Evolutionary conservation across 2,888 invertebrate genomes (phyloP), one percentile per base, ranked within the genome.

Genomic region (Eupithecia subumbrata): DNA sequence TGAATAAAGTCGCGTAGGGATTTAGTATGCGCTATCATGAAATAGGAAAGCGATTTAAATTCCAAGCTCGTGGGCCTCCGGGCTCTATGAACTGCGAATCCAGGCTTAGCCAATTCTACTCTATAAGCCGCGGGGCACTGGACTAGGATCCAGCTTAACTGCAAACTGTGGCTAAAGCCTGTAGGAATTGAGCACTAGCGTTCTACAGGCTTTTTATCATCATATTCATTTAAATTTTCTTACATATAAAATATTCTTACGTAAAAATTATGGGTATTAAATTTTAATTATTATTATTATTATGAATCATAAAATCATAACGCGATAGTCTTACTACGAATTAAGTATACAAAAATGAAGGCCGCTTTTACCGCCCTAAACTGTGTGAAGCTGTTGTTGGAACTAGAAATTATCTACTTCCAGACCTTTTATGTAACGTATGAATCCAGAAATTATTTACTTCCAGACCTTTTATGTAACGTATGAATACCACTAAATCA

Each of bases 21-120:
- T 73, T 77, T 77, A 66, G 67, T 72, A 74, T 74, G 72, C 71
- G 72, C 67, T 75, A 71, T 77, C 72, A 75, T 72, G 52, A 74
- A 74, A 72, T 74, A 56, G 48, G 68, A 74, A 56, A 64, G 73
- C 67, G 52, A 77, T 77, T 77, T 75, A 69, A 75, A 77, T 77
- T 75, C 77, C 34, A 63, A 37, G 73, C 45, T 60, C 71, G 45
- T 12, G 52, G 25, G 68, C 22, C 73, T 56, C 69, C 69, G 37
- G 76, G 74, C 63, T 70, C 69, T 76, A 66, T 64, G 71, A 69
- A 72, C 76, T 76, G 74, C 43, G 71, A 76, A 74, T 72, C 76
- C 69, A 45, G 69, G 77, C 34, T 77, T 71, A 75, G 77, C 45
- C 67, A 48, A 72, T 70, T 45, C 63, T 64, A 18, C 34, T 64